phyloP scores from a whole-genome alignment of 1,140 invertebrate genomes.

The Sitobion miscanthi region DNA sequence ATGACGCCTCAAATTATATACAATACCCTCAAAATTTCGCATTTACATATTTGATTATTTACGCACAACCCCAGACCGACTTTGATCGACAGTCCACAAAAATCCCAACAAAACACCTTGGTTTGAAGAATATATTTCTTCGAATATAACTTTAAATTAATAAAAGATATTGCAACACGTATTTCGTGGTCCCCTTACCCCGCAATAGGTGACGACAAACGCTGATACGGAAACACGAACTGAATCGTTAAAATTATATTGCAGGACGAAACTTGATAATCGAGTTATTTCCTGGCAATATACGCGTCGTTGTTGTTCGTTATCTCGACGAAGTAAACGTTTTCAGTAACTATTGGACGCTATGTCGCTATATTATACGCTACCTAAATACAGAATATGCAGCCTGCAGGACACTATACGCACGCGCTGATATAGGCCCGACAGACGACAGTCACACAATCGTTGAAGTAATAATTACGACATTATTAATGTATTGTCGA shows the following conservation, averaged over 20 bases:
- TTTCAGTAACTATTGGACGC: background rate
- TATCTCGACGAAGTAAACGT: background rate
- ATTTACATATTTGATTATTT: background rate
- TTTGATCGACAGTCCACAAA: background rate
- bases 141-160: background rate
- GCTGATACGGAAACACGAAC: background rate
- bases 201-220: background rate
- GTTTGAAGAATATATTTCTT: background rate
- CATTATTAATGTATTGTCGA: background rate
- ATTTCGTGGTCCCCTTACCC: background rate
- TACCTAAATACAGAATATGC: background rate
- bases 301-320: background rate
- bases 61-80: no score
- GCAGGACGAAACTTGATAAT: background rate
- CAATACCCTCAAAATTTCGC: background rate
- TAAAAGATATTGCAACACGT: background rate
- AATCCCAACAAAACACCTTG: background rate
- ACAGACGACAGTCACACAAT: background rate
- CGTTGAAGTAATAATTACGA: background rate
- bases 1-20: background rate
- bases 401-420: no score
- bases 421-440: background rate
- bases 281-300: background rate
- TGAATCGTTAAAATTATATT: background rate
- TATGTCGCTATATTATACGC: background rate